Conservation (phyloP, 2,797 vertebrate genomes). For the Arnoldichthys spilopterus region DNA sequence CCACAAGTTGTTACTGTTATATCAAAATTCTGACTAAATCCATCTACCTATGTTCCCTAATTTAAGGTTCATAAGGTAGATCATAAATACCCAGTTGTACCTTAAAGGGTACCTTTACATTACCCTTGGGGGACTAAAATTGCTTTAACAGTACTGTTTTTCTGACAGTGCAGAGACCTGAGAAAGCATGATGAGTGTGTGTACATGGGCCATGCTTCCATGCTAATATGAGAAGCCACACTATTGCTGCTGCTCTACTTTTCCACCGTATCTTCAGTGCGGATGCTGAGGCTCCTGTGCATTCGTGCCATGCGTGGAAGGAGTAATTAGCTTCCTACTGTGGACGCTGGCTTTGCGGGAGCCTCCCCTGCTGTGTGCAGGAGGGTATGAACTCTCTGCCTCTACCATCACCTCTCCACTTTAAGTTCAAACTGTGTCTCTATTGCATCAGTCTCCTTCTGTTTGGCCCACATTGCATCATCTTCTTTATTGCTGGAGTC, state of each 20-base stretch:
- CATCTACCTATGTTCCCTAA: no score
- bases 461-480: constrained; percentile 27
- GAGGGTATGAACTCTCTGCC: constrained; percentile 39
- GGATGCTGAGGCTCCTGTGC: constrained; percentile 29
- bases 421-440: constrained; percentile 32
- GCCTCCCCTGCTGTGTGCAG: constrained; percentile 43
- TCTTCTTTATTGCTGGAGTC: constrained; percentile 15
- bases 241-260: constrained; percentile 38
- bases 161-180: not conserved
- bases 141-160: no score
- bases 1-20: no score
- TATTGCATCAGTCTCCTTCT: constrained; percentile 30
- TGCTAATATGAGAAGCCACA: not conserved
- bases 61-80: no score
- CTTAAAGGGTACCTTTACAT: no score
- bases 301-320: constrained; percentile 46
- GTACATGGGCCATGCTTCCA: constrained; percentile 16
- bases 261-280: constrained; percentile 33
- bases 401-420: constrained; percentile 31
- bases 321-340: constrained; percentile 58
- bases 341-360: constrained; percentile 52
- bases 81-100: no score
- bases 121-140: no score
- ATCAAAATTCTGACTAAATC: no score
- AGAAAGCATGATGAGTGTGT: not conserved